These are phyloP conservation scores for Centroberyx gerrardi DNA, from an alignment of 2,797 vertebrate genomes.

Conservation along the genomic window DNA sequence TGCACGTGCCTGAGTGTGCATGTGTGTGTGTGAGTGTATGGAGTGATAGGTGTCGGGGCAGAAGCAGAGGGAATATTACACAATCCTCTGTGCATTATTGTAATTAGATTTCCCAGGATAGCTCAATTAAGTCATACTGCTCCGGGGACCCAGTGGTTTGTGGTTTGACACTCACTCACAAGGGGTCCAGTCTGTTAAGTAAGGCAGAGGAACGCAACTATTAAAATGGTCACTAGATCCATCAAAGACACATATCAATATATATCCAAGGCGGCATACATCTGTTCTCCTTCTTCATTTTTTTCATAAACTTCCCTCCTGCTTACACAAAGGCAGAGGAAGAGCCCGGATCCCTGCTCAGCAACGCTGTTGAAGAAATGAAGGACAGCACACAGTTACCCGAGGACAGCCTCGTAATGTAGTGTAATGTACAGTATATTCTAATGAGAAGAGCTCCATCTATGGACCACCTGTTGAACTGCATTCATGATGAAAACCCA, in stretches of 20 bases:
- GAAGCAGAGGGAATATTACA: conserved; percentile 78
- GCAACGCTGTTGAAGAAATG: conserved; percentile 55
- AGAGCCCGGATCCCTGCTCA: conserved; percentile 46
- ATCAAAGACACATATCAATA: conserved; percentile 35
- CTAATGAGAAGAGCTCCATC: conserved; percentile 90
- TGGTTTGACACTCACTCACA: conserved; percentile 81
- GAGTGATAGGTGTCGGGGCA: conserved; percentile 71
- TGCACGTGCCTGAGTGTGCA: conserved; percentile 4
- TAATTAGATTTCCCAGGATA: conserved; percentile 88
- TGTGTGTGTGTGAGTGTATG: conserved; percentile 18
- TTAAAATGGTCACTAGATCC: conserved; percentile 67
- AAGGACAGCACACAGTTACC: conserved; percentile 64
- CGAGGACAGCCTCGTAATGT: conserved; percentile 68
- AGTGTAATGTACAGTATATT: conserved; percentile 78
- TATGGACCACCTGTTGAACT: conserved; percentile 89
- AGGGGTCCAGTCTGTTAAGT: conserved; percentile 83
- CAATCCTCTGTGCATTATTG: conserved; percentile 85
- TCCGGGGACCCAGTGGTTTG: conserved; percentile 77
- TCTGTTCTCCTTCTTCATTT: conserved; percentile 19
- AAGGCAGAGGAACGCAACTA: conserved; percentile 75
- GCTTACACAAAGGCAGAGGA: conserved; percentile 59
- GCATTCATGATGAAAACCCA: conserved; percentile 67
- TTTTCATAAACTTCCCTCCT: conserved; percentile 17
- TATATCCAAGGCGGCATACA: neutral
- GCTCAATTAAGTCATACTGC: conserved; percentile 86